phyloP scores from a whole-genome alignment of 2,113 vertebrate genomes.

The Odobenus rosmarus region DNA sequence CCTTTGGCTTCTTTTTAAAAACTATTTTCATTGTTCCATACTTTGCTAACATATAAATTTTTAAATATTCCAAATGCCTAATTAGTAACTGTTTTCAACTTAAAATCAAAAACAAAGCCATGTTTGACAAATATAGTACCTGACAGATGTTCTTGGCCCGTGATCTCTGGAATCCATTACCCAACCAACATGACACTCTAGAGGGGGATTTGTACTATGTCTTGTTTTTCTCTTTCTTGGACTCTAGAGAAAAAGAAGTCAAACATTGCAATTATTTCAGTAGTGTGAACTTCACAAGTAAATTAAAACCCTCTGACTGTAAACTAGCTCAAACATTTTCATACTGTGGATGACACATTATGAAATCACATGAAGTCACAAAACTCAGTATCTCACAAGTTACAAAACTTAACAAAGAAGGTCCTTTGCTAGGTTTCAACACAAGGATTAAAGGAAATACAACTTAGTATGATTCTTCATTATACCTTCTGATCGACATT shows the following conservation, averaged over 20 bases:
- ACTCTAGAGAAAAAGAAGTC: conserved; percentile 85
- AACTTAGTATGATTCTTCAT: neutral
- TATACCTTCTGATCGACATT: neutral
- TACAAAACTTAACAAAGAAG: conserved; percentile 51
- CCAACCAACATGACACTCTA: conserved; percentile 96
- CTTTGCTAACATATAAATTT: neutral
- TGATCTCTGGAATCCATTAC: conserved; percentile 98
- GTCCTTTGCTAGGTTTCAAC: neutral
- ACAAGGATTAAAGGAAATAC: neutral
- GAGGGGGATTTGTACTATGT: conserved; percentile 94
- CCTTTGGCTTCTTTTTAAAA: neutral
- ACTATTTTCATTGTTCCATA: neutral
- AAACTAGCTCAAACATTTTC: conserved; percentile 56
- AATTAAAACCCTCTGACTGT: conserved; percentile 61
- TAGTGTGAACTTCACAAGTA: conserved; percentile 67
- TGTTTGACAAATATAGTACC: conserved; percentile 83
- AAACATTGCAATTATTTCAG: conserved; percentile 77
- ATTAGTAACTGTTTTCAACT: conserved; percentile 38
- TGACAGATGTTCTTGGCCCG: conserved; percentile 90
- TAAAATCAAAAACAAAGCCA: neutral
- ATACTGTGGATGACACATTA: conserved; percentile 58
- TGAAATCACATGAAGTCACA: conserved; percentile 82
- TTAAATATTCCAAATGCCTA: conserved; percentile 30
- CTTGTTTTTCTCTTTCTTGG: conserved; percentile 96
- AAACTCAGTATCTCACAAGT: conserved; percentile 61